Conservation (phyloP, 2,113 vertebrate genomes). For the Periophthalmus modestus region DNA sequence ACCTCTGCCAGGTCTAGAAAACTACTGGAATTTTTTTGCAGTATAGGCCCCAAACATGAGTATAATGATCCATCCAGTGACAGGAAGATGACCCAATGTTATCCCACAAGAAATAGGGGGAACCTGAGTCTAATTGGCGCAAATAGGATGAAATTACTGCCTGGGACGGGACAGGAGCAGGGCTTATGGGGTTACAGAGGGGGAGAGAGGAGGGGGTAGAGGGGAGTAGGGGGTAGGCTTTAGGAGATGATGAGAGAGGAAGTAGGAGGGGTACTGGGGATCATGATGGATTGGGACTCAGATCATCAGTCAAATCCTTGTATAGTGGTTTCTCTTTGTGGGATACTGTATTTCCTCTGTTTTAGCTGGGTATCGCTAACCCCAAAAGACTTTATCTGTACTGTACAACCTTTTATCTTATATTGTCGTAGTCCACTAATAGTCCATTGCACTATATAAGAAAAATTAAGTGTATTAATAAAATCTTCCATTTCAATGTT, state of each 20-base stretch:
- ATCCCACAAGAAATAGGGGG: conserved; percentile 69
- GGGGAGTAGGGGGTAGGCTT: neutral
- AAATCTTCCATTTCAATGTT: too few species aligned
- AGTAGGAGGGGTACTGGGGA: conserved; percentile 50
- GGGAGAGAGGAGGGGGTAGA: too few species aligned
- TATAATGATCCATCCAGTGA: conserved; percentile 22
- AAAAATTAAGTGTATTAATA: too few species aligned
- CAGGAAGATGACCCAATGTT: conserved; percentile 67
- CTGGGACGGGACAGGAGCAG: conserved; percentile 61
- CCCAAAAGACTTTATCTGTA: neutral
- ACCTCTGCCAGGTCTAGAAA: conserved; percentile 34
- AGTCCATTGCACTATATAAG: too few species aligned
- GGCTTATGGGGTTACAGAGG: conserved; percentile 48
- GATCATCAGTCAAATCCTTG: conserved; percentile 37
- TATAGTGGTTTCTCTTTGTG: conserved; percentile 7
- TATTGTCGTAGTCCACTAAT: too few species aligned
- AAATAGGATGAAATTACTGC: conserved; percentile 80
- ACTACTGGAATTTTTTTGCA: conserved; percentile 30
- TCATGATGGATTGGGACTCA: conserved; percentile 57
- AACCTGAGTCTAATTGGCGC: conserved; percentile 77
- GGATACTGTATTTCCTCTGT: neutral
- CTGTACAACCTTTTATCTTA: neutral
- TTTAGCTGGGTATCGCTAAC: neutral
- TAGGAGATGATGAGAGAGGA: conserved; percentile 18
- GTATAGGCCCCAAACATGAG: neutral